These are phyloP conservation scores for Cnemophilus loriae DNA, from an alignment of 2,113 vertebrate genomes.

Conservation along the genomic window DNA sequence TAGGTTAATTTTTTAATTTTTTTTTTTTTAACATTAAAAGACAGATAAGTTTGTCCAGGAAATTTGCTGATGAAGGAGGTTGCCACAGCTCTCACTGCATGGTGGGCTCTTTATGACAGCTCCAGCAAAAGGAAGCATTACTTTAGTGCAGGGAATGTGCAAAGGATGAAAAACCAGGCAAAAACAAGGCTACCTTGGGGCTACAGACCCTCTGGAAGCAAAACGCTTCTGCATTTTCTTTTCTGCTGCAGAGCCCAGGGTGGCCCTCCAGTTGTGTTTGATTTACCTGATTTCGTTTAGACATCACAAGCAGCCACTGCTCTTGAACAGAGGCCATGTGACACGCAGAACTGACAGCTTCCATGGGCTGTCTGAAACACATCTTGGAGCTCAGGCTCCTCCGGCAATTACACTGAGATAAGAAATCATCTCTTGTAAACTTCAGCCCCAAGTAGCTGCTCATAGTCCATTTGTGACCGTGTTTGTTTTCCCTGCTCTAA, in stretches of 20 bases:
- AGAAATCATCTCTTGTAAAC: slow-evolving; percentile 34
- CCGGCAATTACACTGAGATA: not conserved
- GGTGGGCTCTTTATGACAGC: not conserved
- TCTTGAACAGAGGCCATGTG: not conserved
- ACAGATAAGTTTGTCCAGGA: not conserved
- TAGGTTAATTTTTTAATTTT: not conserved
- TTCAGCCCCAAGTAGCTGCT: slow-evolving; percentile 16
- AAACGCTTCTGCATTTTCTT: not conserved
- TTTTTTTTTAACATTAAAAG: not conserved
- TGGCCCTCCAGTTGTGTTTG: not conserved
- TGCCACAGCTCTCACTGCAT: not conserved
- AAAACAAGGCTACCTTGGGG: not conserved
- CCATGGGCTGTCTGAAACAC: not conserved
- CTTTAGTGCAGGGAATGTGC: not conserved
- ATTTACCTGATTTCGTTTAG: not conserved
- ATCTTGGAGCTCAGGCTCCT: not conserved
- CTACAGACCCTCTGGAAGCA: not conserved
- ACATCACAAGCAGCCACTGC: not conserved
- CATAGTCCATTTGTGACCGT: not conserved
- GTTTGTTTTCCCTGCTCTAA: not conserved
- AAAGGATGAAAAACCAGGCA: not conserved
- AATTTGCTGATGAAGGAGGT: not conserved
- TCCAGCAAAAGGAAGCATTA: not conserved
- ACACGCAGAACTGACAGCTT: not conserved
- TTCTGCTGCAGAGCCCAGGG: not conserved